phyloP scores from a whole-genome alignment of 2,797 vertebrate genomes.

The Ctenosaura bakeri region DNA sequence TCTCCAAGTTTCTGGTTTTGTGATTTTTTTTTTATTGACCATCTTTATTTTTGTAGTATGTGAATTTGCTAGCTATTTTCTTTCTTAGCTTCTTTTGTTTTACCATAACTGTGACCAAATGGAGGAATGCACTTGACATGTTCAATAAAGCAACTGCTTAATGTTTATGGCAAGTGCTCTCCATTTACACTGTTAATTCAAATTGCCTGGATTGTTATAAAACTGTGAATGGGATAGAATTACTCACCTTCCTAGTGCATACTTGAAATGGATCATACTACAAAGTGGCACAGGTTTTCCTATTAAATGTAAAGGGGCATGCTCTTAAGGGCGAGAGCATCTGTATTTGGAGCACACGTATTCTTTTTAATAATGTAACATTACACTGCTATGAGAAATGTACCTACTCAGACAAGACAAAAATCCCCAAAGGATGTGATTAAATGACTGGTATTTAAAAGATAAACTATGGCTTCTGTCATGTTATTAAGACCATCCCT shows the following conservation, averaged over 20 bases:
- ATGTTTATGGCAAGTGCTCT: slow-evolving; percentile 81
- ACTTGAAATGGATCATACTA: slow-evolving; percentile 74
- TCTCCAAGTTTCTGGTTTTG: slow-evolving; percentile 63
- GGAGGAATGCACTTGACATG: slow-evolving; percentile 81
- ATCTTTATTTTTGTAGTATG: slow-evolving; percentile 60
- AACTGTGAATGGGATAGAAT: slow-evolving; percentile 77
- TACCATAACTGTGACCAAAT: slow-evolving; percentile 87
- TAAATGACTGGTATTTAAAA: not conserved
- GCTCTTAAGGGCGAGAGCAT: slow-evolving; percentile 33
- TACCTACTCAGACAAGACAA: slow-evolving; percentile 20
- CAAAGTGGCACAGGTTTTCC: slow-evolving; percentile 67
- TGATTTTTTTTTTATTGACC: slow-evolving; percentile 63
- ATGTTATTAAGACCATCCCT: not conserved
- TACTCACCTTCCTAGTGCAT: slow-evolving; percentile 80
- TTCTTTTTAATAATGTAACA: slow-evolving; percentile 24
- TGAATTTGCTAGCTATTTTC: slow-evolving; percentile 71
- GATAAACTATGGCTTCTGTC: not conserved
- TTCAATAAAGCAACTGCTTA: slow-evolving; percentile 80
- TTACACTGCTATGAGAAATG: not conserved
- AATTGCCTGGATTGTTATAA: slow-evolving; percentile 79
- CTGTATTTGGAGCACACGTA: slow-evolving; percentile 32
- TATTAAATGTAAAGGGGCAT: slow-evolving; percentile 63
- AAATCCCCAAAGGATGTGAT: slow-evolving; percentile 5
- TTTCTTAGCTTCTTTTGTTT: slow-evolving; percentile 71
- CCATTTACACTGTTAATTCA: slow-evolving; percentile 82